These are phyloP conservation scores for Nerophis lumbriciformis DNA, from an alignment of 2,113 vertebrate genomes.

Conservation along the genomic window DNA sequence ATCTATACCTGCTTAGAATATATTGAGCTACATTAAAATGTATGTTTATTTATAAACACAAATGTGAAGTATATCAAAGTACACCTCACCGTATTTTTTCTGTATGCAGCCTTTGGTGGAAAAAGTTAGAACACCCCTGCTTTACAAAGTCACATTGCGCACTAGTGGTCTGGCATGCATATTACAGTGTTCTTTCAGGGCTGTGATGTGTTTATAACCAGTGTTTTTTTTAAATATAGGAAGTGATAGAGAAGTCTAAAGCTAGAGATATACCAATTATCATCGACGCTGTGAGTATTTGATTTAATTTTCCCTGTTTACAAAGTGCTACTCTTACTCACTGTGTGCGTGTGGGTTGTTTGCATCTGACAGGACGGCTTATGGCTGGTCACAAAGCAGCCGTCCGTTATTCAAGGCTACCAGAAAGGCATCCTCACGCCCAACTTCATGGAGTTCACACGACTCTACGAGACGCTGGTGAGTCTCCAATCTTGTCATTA, in stretches of 20 bases:
- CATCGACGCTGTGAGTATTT: conserved; percentile 90
- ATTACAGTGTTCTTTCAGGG: background rate
- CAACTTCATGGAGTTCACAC: conserved; percentile 89
- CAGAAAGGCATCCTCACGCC: conserved; percentile 88
- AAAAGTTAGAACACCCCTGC: too few relatives aligned
- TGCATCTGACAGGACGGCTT: conserved; percentile 83
- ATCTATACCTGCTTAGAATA: too few relatives aligned
- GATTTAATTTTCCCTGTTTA: conserved; percentile 13
- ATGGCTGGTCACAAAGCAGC: conserved; percentile 88
- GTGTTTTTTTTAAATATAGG: conserved; percentile 66
- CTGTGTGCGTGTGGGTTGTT: conserved; percentile 8
- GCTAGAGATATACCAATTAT: conserved; percentile 84
- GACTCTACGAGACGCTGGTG: conserved; percentile 90
- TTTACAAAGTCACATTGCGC: background rate
- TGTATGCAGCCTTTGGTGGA: too few relatives aligned
- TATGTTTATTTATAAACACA: too few relatives aligned
- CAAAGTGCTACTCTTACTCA: background rate
- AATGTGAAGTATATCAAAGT: too few relatives aligned
- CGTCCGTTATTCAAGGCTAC: conserved; percentile 88
- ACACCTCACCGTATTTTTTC: too few relatives aligned
- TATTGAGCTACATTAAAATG: too few relatives aligned
- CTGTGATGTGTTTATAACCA: background rate
- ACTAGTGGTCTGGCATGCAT: background rate
- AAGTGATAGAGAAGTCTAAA: conserved; percentile 86
- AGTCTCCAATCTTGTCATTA: conserved; percentile 39